A percentile compares a stretch with the other conserved stretches of the same genome.
Evolutionary conservation across 2,888 invertebrate genomes (phyloP).

Genomic region (Pycnomerus fuliginosus): DNA sequence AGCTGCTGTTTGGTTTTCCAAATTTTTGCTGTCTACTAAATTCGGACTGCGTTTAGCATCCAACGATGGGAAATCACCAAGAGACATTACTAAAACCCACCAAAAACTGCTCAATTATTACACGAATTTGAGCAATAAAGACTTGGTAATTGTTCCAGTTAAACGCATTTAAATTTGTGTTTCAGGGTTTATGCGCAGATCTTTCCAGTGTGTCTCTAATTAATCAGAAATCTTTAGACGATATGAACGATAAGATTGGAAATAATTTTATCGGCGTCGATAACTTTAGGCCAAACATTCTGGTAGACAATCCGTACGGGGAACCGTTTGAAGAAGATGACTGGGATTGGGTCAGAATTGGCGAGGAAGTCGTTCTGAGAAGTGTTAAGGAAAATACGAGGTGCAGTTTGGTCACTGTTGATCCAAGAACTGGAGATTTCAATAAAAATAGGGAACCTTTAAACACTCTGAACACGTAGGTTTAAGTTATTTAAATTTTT

Average conservation of each 20-base stretch:
- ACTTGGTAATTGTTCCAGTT: neutral
- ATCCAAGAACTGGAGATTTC: constrained; percentile 54
- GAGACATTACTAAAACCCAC: constrained; percentile 38
- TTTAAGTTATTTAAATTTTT: constrained; percentile 6
- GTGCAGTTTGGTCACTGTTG: constrained; percentile 52
- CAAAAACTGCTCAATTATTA: constrained; percentile 37
- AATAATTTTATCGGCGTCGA: constrained; percentile 48
- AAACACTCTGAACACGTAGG: constrained; percentile 56
- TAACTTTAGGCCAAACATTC: constrained; percentile 60
- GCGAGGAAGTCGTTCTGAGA: constrained; percentile 53
- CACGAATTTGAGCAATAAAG: constrained; percentile 37
- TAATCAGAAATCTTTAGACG: constrained; percentile 56
- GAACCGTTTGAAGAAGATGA: constrained; percentile 56
- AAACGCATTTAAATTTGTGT: constrained; percentile 12
- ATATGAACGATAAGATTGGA: constrained; percentile 54
- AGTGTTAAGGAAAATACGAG: constrained; percentile 60
- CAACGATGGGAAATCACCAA: constrained; percentile 38
- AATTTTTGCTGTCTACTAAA: constrained; percentile 45
- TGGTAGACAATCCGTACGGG: constrained; percentile 52
- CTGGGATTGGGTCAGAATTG: constrained; percentile 61
- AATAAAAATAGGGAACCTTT: constrained; percentile 55
- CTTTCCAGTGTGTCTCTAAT: constrained; percentile 57
- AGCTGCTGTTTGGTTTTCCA: constrained; percentile 62
- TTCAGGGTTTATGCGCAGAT: constrained; percentile 57
- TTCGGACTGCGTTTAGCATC: constrained; percentile 46